Evolutionary conservation across 2,113 vertebrate species (phyloP).

Genomic region (Nestor notabilis): DNA sequence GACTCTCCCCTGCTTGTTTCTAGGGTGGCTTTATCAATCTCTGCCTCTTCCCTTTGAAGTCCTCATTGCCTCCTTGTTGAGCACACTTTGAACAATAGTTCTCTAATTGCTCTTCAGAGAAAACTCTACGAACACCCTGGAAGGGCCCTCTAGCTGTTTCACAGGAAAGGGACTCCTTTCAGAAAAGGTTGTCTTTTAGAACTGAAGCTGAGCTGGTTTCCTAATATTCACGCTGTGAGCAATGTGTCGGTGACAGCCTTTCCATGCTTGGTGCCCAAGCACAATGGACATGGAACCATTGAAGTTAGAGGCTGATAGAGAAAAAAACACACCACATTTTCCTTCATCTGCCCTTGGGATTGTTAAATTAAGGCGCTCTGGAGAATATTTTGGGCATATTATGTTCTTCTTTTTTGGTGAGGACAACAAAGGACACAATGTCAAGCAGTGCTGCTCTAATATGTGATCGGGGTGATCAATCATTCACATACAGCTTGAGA

Average conservation of each 20-base stretch:
- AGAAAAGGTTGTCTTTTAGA: neutral
- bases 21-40: constrained; percentile 18
- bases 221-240: neutral
- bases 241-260: neutral
- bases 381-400: neutral
- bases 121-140: neutral
- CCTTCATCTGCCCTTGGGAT: constrained; percentile 12
- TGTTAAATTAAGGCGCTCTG: neutral
- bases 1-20: constrained; percentile 9
- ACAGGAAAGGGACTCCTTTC: neutral
- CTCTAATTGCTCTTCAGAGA: constrained; percentile 67
- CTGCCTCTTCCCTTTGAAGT: constrained; percentile 30
- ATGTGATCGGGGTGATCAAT: neutral
- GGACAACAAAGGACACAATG: neutral
- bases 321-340: neutral
- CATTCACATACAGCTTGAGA: neutral
- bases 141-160: constrained; percentile 45
- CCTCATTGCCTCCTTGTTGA: constrained; percentile 21
- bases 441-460: neutral
- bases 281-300: fast-evolving
- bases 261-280: neutral
- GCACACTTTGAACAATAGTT: constrained; percentile 50
- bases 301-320: fast-evolving
- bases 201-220: neutral
- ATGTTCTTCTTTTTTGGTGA: neutral